Percentiles rank a stretch among this genome's conserved stretches.
These are phyloP conservation scores for Molanna angustata DNA, from an alignment of 2,888 invertebrate genomes.

Conservation along the genomic window DNA sequence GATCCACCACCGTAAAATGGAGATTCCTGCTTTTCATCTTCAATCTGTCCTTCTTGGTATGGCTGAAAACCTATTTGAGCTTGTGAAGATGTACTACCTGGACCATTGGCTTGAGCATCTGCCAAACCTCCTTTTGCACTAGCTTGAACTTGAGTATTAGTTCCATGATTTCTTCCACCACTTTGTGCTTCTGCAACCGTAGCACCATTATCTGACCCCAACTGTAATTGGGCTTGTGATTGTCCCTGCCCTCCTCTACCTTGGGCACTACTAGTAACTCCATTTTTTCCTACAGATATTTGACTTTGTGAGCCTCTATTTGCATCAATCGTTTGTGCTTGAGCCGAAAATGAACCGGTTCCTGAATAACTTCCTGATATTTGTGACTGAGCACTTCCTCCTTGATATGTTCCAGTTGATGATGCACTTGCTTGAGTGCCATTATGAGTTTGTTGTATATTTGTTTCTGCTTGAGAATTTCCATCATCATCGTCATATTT, in stretches of 20 bases:
- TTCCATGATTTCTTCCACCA: slow-evolving; percentile 72
- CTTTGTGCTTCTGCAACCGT: slow-evolving; percentile 75
- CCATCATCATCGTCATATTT: slow-evolving; percentile 55
- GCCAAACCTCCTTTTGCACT: slow-evolving; percentile 80
- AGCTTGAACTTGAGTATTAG: slow-evolving; percentile 76
- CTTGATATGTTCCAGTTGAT: slow-evolving; percentile 72
- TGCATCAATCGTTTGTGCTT: slow-evolving; percentile 74
- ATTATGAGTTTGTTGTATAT: slow-evolving; percentile 54
- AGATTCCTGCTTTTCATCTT: slow-evolving; percentile 46
- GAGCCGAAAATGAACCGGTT: slow-evolving; percentile 77
- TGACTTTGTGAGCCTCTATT: slow-evolving; percentile 69
- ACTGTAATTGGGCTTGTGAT: slow-evolving; percentile 74
- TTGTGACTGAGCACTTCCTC: slow-evolving; percentile 77
- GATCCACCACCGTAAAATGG: slow-evolving; percentile 74
- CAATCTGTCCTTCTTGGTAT: slow-evolving; percentile 57
- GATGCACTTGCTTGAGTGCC: slow-evolving; percentile 75
- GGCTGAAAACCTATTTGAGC: slow-evolving; percentile 86
- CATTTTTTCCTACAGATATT: slow-evolving; percentile 70
- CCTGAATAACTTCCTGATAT: slow-evolving; percentile 78
- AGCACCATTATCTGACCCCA: slow-evolving; percentile 73
- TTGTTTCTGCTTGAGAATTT: slow-evolving; percentile 72
- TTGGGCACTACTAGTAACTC: slow-evolving; percentile 73
- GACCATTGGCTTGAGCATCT: slow-evolving; percentile 81
- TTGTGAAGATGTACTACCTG: slow-evolving; percentile 82
- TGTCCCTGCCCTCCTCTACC: slow-evolving; percentile 71